Base-by-base conservation (phyloP, 2,797 vertebrate genomes). In the Microcaecilia unicolor region DNA sequence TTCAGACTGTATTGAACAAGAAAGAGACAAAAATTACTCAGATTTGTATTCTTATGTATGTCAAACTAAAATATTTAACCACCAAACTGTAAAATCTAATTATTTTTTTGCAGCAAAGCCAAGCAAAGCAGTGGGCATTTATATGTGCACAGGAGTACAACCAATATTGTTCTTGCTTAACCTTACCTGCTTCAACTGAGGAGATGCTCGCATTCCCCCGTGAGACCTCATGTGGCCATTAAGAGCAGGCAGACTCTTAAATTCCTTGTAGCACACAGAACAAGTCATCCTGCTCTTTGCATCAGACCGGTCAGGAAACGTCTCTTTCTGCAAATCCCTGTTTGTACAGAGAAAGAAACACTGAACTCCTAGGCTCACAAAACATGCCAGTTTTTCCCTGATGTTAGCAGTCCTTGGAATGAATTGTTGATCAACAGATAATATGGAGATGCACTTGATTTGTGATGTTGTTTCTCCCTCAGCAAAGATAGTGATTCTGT, bases 141-240 rank as follows among this genome's bases (percentile, higher is more conserved):
- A n/a, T n/a, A n/a, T n/a, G n/a, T n/a, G n/a, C n/a, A n/a, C n/a
- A n/a, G n/a, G n/a, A n/a, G n/a, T n/a, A n/a, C n/a, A n/a, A n/a
- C n/a, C n/a, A n/a, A n/a, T n/a, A n/a, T n/a, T n/a, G n/a, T n/a
- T n/a, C n/a, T n/a, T n/a, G n/a, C n/a, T n/a, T n/a, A n/a, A n/a
- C 14, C 55, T 59, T 56, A 89, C 87, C 80, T 78, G 79, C 75
- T 86, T 89, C 60, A 80, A 68, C 49, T 61, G 67, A 29, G 78
- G 71, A 48, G 78, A 78, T 40, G 86, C 70, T 67, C 84, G 79
- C 54, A 83, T 75, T 36, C 88, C 86, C 37, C 90, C 85, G 0
- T 96, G 92, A 22, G 87, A 94, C 30, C 91, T 81, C 88, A 93
- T 90, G 71, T 97, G 93, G 38, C 92, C 90, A 7, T 94, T 96